phyloP scores from a whole-genome alignment of 1,140 invertebrate species.

The Lasioglossum baleicum region DNA sequence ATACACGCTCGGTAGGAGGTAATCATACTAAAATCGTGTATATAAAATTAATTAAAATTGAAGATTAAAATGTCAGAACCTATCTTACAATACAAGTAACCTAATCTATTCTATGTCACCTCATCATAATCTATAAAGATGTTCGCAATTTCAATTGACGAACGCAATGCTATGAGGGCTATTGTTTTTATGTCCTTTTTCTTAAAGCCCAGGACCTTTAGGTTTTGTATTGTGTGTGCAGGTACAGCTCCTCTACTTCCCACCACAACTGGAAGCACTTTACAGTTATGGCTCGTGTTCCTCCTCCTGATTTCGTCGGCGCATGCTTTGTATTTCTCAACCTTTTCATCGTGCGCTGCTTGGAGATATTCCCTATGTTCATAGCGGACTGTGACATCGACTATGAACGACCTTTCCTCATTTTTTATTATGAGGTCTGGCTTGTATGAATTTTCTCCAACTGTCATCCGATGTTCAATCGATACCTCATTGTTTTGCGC shows the following conservation, averaged over 20 bases:
- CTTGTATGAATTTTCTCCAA: background rate
- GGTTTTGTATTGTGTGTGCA: rapidly evolving
- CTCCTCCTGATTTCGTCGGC: rapidly evolving
- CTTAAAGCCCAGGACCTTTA: background rate
- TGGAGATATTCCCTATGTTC: conserved; percentile 60
- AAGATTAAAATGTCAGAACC: conserved; percentile 7
- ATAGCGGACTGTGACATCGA: conserved; percentile 70
- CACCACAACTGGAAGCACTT: background rate
- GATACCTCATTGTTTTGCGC: background rate
- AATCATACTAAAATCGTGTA: no score
- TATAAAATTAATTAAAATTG: no score
- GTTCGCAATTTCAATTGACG: no score
- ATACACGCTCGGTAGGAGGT: no score
- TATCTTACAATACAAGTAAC: conserved; percentile 9
- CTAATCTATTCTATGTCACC: no score
- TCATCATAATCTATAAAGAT: no score
- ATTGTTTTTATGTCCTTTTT: background rate
- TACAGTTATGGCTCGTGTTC: rapidly evolving
- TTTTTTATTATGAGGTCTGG: conserved; percentile 13
- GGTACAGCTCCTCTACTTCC: background rate
- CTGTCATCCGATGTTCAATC: background rate
- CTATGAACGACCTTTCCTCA: conserved; percentile 49
- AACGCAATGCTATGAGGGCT: no score
- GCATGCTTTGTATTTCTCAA: conserved; percentile 35
- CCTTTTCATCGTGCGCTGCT: no score